These are phyloP conservation scores for Drosophila parthenogenetica DNA, from an alignment of 2,888 invertebrate genomes.

Conservation along the genomic window DNA sequence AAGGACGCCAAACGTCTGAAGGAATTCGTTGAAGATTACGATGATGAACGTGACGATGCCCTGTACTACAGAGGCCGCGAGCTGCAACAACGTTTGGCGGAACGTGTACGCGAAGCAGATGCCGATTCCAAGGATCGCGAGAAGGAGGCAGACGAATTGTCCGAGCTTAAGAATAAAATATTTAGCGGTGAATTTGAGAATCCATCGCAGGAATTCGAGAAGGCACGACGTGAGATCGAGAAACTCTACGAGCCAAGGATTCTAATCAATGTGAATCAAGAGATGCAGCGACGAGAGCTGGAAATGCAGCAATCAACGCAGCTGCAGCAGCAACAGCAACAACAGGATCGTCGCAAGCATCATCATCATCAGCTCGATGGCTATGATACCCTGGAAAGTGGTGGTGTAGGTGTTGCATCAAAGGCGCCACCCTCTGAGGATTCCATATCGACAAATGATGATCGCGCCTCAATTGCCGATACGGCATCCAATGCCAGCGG, in stretches of 20 bases:
- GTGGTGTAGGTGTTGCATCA: not conserved
- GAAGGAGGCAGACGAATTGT: conserved; percentile 95
- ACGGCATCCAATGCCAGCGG: conserved; percentile 87
- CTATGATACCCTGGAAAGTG: conserved; percentile 37
- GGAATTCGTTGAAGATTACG: conserved; percentile 99
- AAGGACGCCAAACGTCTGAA: conserved; percentile 97
- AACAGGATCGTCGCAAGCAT: conserved; percentile 76
- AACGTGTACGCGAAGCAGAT: conserved; percentile 97
- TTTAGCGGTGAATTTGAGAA: conserved; percentile 89
- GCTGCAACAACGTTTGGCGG: conserved; percentile 94
- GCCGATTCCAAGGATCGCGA: conserved; percentile 95
- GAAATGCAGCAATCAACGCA: conserved; percentile 80
- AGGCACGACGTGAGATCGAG: conserved; percentile 91
- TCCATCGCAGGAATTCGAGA: conserved; percentile 89
- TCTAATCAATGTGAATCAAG: conserved; percentile 89
- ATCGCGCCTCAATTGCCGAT: conserved; percentile 91
- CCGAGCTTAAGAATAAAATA: conserved; percentile 92
- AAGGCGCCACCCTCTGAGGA: conserved; percentile 67
- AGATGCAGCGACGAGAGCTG: conserved; percentile 87
- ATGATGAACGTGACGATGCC: conserved; percentile 98
- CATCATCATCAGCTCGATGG: conserved; percentile 86
- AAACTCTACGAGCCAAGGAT: conserved; percentile 94
- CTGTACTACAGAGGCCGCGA: conserved; percentile 97
- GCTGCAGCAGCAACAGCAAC: conserved; percentile 12
- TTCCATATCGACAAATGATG: conserved; percentile 75